Conservation (phyloP, 37 sponge, comb jelly and placozoan genomes). For the Chondrosia reniformis region DNA sequence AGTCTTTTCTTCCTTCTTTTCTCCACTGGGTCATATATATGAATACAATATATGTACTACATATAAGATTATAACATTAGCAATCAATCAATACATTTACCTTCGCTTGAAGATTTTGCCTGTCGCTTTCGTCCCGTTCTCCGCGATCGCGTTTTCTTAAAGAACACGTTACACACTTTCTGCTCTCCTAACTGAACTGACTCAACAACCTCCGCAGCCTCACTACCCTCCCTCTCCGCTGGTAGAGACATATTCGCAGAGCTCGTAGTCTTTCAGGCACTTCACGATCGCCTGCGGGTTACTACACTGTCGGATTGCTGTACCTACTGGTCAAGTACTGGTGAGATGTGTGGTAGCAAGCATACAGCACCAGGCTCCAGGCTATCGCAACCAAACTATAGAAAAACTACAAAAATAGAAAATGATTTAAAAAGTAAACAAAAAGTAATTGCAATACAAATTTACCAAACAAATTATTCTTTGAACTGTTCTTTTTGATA, state of each 20-base stretch:
- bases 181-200: not conserved
- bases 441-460: not conserved
- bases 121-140: constrained; percentile 37
- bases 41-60: not conserved
- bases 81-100: not conserved
- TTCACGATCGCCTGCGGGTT: not conserved
- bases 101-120: constrained; percentile 33
- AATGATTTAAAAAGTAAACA: not conserved
- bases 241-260: not conserved
- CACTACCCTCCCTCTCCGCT: not conserved
- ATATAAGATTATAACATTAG: not conserved
- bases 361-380: constrained; percentile 46
- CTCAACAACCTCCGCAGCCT: not conserved
- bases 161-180: constrained; percentile 67
- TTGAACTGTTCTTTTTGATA: not conserved
- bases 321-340: constrained; percentile 6
- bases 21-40: not conserved
- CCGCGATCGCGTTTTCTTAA: constrained; percentile 33
- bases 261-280: not conserved
- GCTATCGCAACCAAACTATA: constrained; percentile 12
- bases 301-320: not conserved
- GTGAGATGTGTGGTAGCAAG: constrained; percentile 31
- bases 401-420: constrained; percentile 7
- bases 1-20: too few species aligned
- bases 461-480: not conserved